Percentiles rank a stretch among this genome's conserved stretches.
Conservation (phyloP, 1,140 invertebrate species). For the Ooceraea biroi region DNA sequence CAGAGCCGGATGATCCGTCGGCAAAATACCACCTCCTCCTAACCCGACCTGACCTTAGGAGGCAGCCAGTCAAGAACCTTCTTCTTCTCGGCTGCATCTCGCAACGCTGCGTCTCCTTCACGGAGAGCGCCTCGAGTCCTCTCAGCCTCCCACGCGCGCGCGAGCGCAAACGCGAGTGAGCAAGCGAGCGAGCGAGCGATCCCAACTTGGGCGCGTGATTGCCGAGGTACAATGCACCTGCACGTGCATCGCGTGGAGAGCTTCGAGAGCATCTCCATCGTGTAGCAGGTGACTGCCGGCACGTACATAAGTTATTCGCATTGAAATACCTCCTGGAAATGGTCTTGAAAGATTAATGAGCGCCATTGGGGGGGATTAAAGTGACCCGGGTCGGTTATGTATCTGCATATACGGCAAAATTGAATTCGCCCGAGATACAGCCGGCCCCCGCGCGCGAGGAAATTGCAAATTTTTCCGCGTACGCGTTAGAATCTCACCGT, state of each 20-base stretch:
- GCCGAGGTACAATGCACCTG: constrained; percentile 70
- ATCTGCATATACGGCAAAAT: constrained; percentile 56
- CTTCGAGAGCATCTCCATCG: constrained; percentile 63
- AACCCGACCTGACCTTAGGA: constrained; percentile 62
- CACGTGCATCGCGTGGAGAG: constrained; percentile 50
- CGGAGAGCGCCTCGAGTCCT: constrained; percentile 35
- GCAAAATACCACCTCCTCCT: constrained; percentile 54
- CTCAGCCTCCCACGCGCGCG: constrained; percentile 44
- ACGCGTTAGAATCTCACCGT: constrained; percentile 46
- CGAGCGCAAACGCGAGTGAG: constrained; percentile 5
- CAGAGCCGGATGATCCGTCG: constrained; percentile 64
- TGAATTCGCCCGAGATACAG: constrained; percentile 50
- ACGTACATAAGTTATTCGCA: constrained; percentile 75
- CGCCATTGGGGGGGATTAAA: constrained; percentile 61
- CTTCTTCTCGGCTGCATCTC: constrained; percentile 22
- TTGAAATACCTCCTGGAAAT: constrained; percentile 65
- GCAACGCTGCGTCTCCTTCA: constrained; percentile 12
- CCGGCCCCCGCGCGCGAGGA: constrained; percentile 27
- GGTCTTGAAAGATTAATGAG: constrained; percentile 67
- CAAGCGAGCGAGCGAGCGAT: constrained; percentile 37
- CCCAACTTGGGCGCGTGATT: constrained; percentile 58
- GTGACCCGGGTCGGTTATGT: constrained; percentile 52
- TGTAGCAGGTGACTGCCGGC: constrained; percentile 74
- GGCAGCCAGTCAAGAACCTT: constrained; percentile 60
- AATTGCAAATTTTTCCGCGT: constrained; percentile 57